phyloP scores from a whole-genome alignment of 2,797 vertebrate genomes.

The Synaphobranchus kaupii region DNA sequence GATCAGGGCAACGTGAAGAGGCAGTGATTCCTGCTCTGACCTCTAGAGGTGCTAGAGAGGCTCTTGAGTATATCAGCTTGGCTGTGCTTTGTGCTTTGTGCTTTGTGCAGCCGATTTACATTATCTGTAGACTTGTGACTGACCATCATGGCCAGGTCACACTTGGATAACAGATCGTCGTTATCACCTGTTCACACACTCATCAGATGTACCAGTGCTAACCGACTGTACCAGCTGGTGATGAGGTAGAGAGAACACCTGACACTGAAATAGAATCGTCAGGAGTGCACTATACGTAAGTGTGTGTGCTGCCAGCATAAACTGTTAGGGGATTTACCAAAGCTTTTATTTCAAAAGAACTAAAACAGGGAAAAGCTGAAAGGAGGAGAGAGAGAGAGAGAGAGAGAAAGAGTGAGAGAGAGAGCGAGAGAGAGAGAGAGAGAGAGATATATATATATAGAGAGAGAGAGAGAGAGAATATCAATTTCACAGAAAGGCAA shows the following conservation, averaged over 20 bases:
- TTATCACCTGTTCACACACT: too few species aligned
- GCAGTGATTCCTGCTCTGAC: too few species aligned
- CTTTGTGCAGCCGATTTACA: not conserved
- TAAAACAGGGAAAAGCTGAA: not conserved
- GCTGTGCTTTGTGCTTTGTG: not conserved
- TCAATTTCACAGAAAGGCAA: not conserved
- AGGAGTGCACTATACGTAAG: not conserved
- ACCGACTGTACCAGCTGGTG: too few species aligned
- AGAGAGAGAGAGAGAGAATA: not conserved
- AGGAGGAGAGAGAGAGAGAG: not conserved
- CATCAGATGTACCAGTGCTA: too few species aligned
- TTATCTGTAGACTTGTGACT: not conserved
- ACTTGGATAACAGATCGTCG: too few species aligned
- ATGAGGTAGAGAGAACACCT: slow-evolving; percentile 53
- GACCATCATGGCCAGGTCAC: not conserved
- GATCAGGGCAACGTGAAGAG: not conserved
- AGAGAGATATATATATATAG: too few species aligned
- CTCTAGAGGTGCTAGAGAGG: too few species aligned
- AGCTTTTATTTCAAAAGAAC: not conserved
- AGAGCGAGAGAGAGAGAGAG: not conserved
- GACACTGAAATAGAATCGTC: slow-evolving; percentile 28
- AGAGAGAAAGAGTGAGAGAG: not conserved
- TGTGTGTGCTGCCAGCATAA: not conserved
- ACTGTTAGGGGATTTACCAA: not conserved
- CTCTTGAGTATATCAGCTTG: not conserved